Evolutionary conservation across 2,113 vertebrate genomes (phyloP).

Genomic region (Oncorhynchus mykiss): DNA sequence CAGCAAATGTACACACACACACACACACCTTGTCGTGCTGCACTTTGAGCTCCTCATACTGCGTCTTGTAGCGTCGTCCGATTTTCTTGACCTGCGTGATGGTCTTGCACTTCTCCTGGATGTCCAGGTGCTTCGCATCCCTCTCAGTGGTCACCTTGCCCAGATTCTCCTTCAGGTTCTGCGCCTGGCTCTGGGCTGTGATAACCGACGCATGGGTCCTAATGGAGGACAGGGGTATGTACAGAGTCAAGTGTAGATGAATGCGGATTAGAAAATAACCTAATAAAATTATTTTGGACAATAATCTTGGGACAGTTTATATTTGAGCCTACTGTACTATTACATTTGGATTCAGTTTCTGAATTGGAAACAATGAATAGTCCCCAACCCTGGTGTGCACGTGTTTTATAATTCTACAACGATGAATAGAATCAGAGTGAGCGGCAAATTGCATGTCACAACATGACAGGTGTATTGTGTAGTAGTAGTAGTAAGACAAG

Average conservation of each 20-base stretch:
- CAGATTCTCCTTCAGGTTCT: slow-evolving; percentile 82
- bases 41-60: slow-evolving; percentile 93
- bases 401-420: too few relatives aligned
- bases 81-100: slow-evolving; percentile 99
- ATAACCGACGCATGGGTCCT: slow-evolving; percentile 72
- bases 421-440: too few relatives aligned
- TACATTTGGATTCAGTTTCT: too few relatives aligned
- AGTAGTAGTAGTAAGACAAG: too few relatives aligned
- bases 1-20: neutral
- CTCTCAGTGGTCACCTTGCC: slow-evolving; percentile 81
- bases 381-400: too few relatives aligned
- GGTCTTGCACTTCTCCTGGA: slow-evolving; percentile 91
- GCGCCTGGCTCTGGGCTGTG: slow-evolving; percentile 85
- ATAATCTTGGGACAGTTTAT: too few relatives aligned
- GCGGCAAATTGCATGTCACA: too few relatives aligned
- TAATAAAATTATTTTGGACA: too few relatives aligned
- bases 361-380: too few relatives aligned
- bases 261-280: too few relatives aligned
- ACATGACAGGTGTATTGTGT: too few relatives aligned
- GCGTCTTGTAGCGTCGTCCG: slow-evolving; percentile 93
- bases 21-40: slow-evolving; percentile 87
- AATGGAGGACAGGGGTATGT: neutral
- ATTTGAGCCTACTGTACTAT: too few relatives aligned
- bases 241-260: neutral
- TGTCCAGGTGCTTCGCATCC: slow-evolving; percentile 80